Evolutionary conservation across 1,140 invertebrate species (phyloP).

Genomic region (Pseudomyrmex pallidus): DNA sequence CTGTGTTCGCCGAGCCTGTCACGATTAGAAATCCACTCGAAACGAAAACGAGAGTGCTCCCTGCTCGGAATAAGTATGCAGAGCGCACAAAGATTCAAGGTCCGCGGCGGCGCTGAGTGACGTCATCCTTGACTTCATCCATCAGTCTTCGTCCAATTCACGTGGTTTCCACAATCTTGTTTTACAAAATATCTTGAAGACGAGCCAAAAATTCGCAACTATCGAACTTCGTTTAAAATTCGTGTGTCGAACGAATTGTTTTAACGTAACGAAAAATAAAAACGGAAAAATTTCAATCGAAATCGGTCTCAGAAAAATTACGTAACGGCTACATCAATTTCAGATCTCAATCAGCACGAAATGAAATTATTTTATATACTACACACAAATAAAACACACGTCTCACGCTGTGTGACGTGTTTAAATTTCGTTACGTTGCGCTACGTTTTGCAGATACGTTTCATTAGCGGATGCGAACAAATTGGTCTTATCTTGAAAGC

Average conservation of each 20-base stretch:
- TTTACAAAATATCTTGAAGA: conserved; percentile 54
- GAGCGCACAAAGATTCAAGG: conserved; percentile 65
- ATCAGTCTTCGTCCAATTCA: conserved; percentile 7
- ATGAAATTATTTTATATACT: too few species aligned
- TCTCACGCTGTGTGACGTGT: conserved; percentile 18
- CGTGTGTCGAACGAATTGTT: background rate
- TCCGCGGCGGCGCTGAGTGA: conserved; percentile 51
- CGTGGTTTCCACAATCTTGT: conserved; percentile 61
- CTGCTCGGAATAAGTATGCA: conserved; percentile 61
- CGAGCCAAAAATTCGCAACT: conserved; percentile 48
- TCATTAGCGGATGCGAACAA: conserved; percentile 50
- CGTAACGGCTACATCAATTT: too few species aligned
- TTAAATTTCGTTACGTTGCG: conserved; percentile 12
- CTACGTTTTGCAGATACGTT: conserved; percentile 29
- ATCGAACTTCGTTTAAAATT: background rate
- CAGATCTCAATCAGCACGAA: too few species aligned
- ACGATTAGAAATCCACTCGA: conserved; percentile 54
- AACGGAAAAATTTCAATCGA: too few species aligned
- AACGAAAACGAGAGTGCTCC: conserved; percentile 73
- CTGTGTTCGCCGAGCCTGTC: background rate
- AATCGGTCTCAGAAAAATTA: too few species aligned
- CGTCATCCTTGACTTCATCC: conserved; percentile 54
- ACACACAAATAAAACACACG: background rate
- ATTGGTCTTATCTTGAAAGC: conserved; percentile 38
- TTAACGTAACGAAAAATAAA: too few species aligned